Base-by-base conservation (phyloP, 1,140 invertebrate species). In the Drosophila leontia region DNA sequence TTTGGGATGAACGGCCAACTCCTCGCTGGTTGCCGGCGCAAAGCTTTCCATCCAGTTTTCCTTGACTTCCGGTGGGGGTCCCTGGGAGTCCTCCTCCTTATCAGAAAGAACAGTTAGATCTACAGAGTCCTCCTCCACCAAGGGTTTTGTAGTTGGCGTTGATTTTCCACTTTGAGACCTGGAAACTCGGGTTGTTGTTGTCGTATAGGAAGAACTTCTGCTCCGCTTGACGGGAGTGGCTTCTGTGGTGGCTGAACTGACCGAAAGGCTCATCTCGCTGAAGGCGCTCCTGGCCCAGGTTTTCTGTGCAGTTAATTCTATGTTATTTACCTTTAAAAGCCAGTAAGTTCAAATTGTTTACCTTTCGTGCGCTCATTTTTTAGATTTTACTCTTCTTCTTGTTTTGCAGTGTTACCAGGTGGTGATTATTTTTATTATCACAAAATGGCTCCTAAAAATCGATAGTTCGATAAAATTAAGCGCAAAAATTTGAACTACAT, bases 1-100 rank as follows among this genome's bases (percentile, higher is more conserved):
- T 91, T 95, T 95, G 42, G 92, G 90, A 82, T 95, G 94, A 15
- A 95, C 93, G 41, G 95, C 94, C 50, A 96, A 88, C 42, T 95
- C 95, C 8, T 94, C 92, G 15, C 93, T 91, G 41, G 65, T 92
- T 17, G 91, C 82, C 3, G 95, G 95, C 26, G 93, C 93, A 87
- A 95, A 94, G 65, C 91, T 92, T 56, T 94, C 94, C 80, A 95
- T 93, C 94, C 94, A 95, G 90, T 94, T 94, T 8, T 75, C 74
- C 13, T 47, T 75, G 0, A 75, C 26, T 5, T 29, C 11, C 4
- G 79, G 61, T 3, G 45, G 19, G 1, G 51, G 23, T 13, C 1
- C 23, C n/a, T 17, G 62, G 5, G 0, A 7, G 1, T 41, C 44
- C 3, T 57, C 53, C 3, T 60, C 58, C 13, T 71, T 44, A 2